Base-by-base conservation (phyloP, 2,113 vertebrate genomes). In the Potamarius usumacintae region DNA sequence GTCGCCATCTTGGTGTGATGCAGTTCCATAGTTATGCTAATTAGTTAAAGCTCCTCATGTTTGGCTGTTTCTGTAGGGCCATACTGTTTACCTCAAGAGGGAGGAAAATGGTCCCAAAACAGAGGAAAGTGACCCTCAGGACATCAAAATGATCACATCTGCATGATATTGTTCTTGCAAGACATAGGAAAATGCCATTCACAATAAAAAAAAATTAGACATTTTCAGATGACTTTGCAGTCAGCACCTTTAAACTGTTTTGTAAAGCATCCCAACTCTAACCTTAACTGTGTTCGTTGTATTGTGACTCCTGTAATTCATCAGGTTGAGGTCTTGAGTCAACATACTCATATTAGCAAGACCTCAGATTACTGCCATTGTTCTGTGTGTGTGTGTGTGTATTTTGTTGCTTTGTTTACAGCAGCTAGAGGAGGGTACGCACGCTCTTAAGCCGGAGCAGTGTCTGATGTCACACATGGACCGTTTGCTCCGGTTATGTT, bases 391-490 rank as follows among this genome's bases (percentile, higher is more conserved):
- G 62, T 83, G 82, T 69, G 62, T 53, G 63, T 48, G 14, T 57
- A 15, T 48, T 7, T 48, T 81, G 57, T 71, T 69, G 67, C 77
- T 57, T 85, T 90, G 82, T 87, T 84, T 87, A 82, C 89, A 69
- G 71, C 18, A 42, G 81, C 8, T 69, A 69, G 63, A 12, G 57
- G 83, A 22, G 62, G 55, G 63, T 27, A 12, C 57, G 83, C 4
- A 12, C 1, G 7, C 22, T 72, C 50, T 67, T 52, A 72, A 52
- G 22, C 74, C 48, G n/a, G 83, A 55, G 72, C 17, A 67, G 87
- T 87, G 79, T 87, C 84, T 55, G 79, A 65, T 89, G 83, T 83
- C 90, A 17, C 87, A 82, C 78, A 27, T 30, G 17, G 53, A 18
- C 7, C 17, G 22, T 34, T 81, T 27, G 20, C 8, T 53, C 69